phyloP scores from a whole-genome alignment of 2,113 vertebrate species.

The Leucoraja erinaceus region DNA sequence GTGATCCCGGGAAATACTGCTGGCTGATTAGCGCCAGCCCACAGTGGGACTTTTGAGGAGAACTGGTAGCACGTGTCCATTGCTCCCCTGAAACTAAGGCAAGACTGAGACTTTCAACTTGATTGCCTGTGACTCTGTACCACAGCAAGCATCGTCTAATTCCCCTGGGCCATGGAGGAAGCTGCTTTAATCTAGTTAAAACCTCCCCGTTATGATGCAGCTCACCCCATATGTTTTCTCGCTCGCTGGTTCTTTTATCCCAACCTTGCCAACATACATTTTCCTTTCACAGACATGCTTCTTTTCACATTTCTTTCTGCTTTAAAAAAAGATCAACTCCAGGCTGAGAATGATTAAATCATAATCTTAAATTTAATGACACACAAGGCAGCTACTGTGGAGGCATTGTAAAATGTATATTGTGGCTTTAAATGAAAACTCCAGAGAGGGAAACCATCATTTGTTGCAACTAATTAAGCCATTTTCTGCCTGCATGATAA shows the following conservation, averaged over 20 bases:
- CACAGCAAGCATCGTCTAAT: no score
- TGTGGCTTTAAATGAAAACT: conserved; percentile 15
- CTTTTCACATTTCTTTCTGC: not conserved
- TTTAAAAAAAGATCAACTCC: not conserved
- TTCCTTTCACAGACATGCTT: not conserved
- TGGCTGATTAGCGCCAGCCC: not conserved
- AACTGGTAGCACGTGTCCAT: not conserved
- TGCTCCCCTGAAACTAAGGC: not conserved
- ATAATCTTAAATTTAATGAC: not conserved
- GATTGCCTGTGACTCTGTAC: not conserved
- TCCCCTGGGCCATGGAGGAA: not conserved
- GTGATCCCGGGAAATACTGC: no score
- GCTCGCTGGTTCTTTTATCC: not conserved
- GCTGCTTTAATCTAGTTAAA: not conserved
- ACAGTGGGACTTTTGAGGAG: not conserved
- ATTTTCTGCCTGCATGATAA: conserved; percentile 34
- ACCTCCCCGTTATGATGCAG: no score
- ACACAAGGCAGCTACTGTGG: not conserved
- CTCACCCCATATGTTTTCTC: not conserved
- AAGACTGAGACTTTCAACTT: not conserved
- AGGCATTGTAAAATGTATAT: not conserved
- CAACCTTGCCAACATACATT: not conserved
- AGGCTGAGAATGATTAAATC: not conserved
- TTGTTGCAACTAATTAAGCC: conserved; percentile 28
- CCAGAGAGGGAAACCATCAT: not conserved